These are phyloP conservation scores for Darevskia nairensis DNA, from an alignment of 2,797 vertebrate species.

Conservation along the genomic window DNA sequence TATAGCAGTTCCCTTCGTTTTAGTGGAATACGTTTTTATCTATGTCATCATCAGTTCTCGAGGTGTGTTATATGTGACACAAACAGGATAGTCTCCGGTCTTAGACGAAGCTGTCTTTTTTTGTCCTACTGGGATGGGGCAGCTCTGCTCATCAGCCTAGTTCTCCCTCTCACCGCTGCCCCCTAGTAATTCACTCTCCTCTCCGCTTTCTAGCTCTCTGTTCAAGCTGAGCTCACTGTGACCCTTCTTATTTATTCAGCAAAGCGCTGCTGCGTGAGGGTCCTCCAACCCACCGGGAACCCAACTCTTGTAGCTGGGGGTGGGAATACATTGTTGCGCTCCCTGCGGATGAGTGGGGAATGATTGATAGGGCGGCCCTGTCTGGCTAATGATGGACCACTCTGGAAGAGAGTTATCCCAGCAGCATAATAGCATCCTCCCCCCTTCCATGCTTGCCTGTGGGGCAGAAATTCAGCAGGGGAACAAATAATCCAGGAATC, in stretches of 20 bases:
- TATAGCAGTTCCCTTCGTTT: too few relatives aligned
- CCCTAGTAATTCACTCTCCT: slow-evolving; percentile 17
- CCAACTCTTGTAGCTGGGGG: not conserved
- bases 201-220: slow-evolving; percentile 38
- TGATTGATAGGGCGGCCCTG: slow-evolving; percentile 48
- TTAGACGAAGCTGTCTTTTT: not conserved
- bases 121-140: not conserved
- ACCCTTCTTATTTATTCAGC: slow-evolving; percentile 76
- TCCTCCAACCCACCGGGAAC: not conserved
- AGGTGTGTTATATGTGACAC: too few relatives aligned
- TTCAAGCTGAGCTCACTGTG: slow-evolving; percentile 62
- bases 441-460: not conserved
- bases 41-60: too few relatives aligned
- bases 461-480: not conserved
- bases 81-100: too few relatives aligned
- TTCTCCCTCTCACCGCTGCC: not conserved
- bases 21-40: too few relatives aligned
- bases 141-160: not conserved
- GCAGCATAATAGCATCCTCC: not conserved
- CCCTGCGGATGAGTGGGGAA: not conserved
- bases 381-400: slow-evolving; percentile 11
- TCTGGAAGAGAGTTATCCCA: slow-evolving; percentile 23
- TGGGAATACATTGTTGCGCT: slow-evolving; percentile 41
- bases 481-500: not conserved
- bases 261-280: slow-evolving; percentile 45